A percentile compares a stretch with the other conserved stretches of the same genome.
phyloP scores from a whole-genome alignment of 2,888 invertebrate genomes.

The Acrocyrtus sp. region DNA sequence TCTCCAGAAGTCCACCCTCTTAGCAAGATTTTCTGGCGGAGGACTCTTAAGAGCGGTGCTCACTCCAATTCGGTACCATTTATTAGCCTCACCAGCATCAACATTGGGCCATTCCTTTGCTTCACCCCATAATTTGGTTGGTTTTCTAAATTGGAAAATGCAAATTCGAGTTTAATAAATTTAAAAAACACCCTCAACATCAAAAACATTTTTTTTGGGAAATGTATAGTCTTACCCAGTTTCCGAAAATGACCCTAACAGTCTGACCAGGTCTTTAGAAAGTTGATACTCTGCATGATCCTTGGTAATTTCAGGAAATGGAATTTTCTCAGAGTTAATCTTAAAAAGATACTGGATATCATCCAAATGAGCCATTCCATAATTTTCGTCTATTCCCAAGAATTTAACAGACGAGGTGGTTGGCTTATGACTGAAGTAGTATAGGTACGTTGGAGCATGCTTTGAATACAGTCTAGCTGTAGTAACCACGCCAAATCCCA shows the following conservation, averaged over 20 bases:
- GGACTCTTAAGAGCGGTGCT: constrained; percentile 3
- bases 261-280: constrained; percentile 36
- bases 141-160: constrained; percentile 46
- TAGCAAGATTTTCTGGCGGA: constrained; percentile 34
- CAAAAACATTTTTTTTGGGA: background rate
- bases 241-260: constrained; percentile 51
- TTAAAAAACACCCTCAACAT: background rate
- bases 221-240: constrained; percentile 36
- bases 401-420: constrained; percentile 27
- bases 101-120: constrained; percentile 53
- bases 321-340: constrained; percentile 3
- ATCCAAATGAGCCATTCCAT: constrained; percentile 48
- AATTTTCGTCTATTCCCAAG: constrained; percentile 22
- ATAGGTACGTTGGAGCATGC: constrained; percentile 44
- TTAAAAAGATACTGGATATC: constrained; percentile 49
- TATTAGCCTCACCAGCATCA: constrained; percentile 19
- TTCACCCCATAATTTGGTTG: constrained; percentile 56
- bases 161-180: background rate
- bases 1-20: constrained; percentile 46
- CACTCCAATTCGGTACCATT: constrained; percentile 31
- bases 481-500: constrained; percentile 14
- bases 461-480: constrained; percentile 30
- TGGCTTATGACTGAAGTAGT: constrained; percentile 38
- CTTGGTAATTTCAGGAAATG: constrained; percentile 43
- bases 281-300: constrained; percentile 35